Evolutionary conservation across 2,888 invertebrate genomes (phyloP).

Genomic region (Drosophila colorata): DNA sequence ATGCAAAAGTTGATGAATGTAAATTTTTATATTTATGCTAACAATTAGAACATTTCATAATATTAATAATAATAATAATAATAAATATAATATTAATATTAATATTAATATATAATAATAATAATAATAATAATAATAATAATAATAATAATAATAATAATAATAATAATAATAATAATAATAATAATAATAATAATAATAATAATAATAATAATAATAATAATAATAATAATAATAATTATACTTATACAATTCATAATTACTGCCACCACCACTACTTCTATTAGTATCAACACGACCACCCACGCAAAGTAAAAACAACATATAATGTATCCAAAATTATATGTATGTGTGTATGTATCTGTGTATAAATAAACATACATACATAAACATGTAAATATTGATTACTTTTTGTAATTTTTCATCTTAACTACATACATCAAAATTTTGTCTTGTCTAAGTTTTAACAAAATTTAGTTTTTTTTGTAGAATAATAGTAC

Average conservation of each 20-base stretch:
- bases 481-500: too few species aligned
- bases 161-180: neutral
- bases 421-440: neutral
- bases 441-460: neutral
- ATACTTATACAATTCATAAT: too few species aligned
- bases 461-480: too few species aligned
- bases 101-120: too few species aligned
- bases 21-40: slow-evolving; percentile 25
- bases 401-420: neutral
- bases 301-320: too few species aligned
- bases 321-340: neutral
- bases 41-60: slow-evolving; percentile 8
- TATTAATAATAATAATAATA: neutral
- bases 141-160: neutral
- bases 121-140: neutral
- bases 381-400: too few species aligned
- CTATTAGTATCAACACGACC: too few species aligned
- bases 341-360: neutral
- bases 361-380: neutral
- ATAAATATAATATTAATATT: too few species aligned
- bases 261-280: neutral
- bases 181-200: neutral
- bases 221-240: neutral
- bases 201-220: slow-evolving; percentile 1
- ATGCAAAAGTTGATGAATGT: slow-evolving; percentile 17